phyloP scores from a whole-genome alignment of 1,140 invertebrate species.

The Pseudoatta argentina region DNA sequence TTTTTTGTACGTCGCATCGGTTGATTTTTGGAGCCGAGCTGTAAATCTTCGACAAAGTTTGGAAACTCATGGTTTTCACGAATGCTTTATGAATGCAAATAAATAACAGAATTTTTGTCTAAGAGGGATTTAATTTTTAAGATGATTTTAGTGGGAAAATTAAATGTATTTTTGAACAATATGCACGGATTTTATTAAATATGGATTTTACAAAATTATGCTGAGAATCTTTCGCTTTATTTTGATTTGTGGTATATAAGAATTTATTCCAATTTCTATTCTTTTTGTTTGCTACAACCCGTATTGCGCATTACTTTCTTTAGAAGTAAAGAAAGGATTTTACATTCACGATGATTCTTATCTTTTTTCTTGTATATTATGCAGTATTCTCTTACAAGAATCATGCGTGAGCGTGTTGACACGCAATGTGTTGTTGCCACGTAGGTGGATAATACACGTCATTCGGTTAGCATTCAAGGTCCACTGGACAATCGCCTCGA shows the following conservation, averaged over 20 bases:
- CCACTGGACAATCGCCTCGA: slow-evolving; percentile 49
- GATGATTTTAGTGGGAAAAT: not conserved
- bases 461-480: slow-evolving; percentile 66
- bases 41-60: not conserved
- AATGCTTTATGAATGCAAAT: not conserved
- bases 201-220: not conserved
- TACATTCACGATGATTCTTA: slow-evolving; percentile 32
- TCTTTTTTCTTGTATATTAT: slow-evolving; percentile 51
- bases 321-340: slow-evolving; percentile 19
- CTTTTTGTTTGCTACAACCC: not conserved
- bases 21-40: not conserved
- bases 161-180: not conserved
- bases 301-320: slow-evolving; percentile 7
- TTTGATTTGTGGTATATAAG: not conserved
- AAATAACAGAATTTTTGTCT: not conserved
- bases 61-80: not conserved
- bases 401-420: slow-evolving; percentile 53
- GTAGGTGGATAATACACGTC: slow-evolving; percentile 66
- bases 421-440: slow-evolving; percentile 44
- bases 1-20: not conserved
- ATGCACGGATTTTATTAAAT: not conserved
- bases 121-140: not conserved
- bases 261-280: slow-evolving; percentile 15
- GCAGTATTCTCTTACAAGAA: slow-evolving; percentile 57
- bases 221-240: not conserved